A percentile compares a stretch with the other conserved stretches of the same genome.
These are phyloP conservation scores for Plebejus melissa DNA, from an alignment of 2,888 invertebrate genomes.

Conservation along the genomic window DNA sequence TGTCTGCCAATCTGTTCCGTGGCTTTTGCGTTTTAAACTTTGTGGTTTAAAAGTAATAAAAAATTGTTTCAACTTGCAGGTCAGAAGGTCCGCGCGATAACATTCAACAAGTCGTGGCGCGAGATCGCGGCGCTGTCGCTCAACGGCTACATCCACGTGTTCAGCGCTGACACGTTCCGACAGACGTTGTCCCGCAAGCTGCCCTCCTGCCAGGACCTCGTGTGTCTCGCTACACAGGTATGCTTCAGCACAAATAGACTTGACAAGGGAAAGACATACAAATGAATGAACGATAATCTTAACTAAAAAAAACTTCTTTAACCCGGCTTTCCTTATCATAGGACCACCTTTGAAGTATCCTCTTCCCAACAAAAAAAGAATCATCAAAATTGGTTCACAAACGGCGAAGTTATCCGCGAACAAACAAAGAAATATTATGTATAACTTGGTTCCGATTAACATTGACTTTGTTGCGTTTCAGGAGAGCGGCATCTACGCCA, in stretches of 20 bases:
- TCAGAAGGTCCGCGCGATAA: constrained; percentile 88
- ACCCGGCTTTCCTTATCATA: too few species aligned
- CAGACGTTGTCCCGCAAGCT: constrained; percentile 93
- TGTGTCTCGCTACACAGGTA: constrained; percentile 88
- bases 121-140: constrained; percentile 94
- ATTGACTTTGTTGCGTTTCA: constrained; percentile 55
- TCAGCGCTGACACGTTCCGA: constrained; percentile 92
- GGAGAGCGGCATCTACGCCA: constrained; percentile 92
- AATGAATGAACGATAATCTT: too few species aligned
- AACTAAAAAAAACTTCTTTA: too few species aligned
- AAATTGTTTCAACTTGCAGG: constrained; percentile 62
- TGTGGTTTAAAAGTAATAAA: not conserved
- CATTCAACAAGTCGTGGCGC: constrained; percentile 90
- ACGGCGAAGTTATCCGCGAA: not conserved
- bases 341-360: too few species aligned
- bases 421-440: too few species aligned
- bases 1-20: not conserved
- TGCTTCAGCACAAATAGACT: not conserved
- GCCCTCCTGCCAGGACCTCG: constrained; percentile 94
- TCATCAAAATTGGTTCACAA: not conserved
- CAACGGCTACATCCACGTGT: constrained; percentile 96
- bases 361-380: too few species aligned
- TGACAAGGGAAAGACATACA: too few species aligned
- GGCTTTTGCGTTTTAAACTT: too few species aligned
- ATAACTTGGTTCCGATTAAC: too few species aligned